Evolutionary conservation across 2,888 invertebrate genomes (phyloP).

Genomic region (Cheilosia vulpina): DNA sequence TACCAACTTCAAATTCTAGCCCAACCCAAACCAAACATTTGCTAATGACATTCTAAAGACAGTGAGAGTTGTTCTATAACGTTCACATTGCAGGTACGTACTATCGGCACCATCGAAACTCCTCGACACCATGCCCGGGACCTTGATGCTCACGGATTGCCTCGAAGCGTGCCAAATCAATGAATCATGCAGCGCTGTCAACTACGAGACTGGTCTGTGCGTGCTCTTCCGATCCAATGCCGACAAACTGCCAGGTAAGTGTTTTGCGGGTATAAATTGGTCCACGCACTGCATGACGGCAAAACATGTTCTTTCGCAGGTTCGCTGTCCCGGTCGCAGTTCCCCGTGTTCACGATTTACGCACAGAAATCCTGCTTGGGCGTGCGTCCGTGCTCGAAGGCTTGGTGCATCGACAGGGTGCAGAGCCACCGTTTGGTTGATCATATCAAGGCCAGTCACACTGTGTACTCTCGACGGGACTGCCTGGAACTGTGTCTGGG

Average conservation of each 20-base stretch:
- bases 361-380: constrained; percentile 97
- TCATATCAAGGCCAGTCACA: constrained; percentile 90
- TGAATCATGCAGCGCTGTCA: constrained; percentile 95
- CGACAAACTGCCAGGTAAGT: constrained; percentile 93
- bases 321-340: constrained; percentile 95
- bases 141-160: constrained; percentile 96
- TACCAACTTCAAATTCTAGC: constrained; percentile 25
- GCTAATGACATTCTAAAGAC: not conserved
- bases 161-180: constrained; percentile 96
- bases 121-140: constrained; percentile 95
- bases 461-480: constrained; percentile 92
- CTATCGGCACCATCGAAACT: constrained; percentile 95
- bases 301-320: constrained; percentile 84
- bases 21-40: constrained; percentile 2
- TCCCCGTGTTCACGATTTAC: constrained; percentile 98
- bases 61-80: constrained; percentile 29
- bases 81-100: constrained; percentile 86
- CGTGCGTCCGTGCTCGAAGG: constrained; percentile 94
- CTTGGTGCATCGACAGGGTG: constrained; percentile 97
- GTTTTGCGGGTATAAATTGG: constrained; percentile 77
- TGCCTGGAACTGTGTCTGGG: constrained; percentile 95
- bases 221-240: constrained; percentile 96
- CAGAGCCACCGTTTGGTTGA: constrained; percentile 93
- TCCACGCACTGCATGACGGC: constrained; percentile 62
- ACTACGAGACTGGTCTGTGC: constrained; percentile 97